These are phyloP conservation scores for Porites rus DNA, from an alignment of 92 coral and sea anemone species.

Conservation along the genomic window DNA sequence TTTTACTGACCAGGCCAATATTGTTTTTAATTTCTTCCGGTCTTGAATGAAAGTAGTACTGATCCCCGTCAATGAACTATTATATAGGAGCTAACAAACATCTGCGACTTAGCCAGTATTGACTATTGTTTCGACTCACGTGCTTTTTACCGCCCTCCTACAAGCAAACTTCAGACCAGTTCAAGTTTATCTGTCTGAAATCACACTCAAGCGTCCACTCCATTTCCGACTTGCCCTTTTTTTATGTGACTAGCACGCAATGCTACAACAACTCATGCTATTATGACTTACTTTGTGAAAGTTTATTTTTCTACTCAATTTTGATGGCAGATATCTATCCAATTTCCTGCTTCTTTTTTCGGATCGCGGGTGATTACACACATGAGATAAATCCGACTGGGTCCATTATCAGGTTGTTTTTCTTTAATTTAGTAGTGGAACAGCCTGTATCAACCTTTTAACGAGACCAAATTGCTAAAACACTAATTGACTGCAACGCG, in stretches of 20 bases:
- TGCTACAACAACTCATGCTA: not conserved
- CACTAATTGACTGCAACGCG: too few relatives aligned
- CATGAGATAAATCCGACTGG: not conserved
- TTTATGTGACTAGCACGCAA: slow-evolving; percentile 16
- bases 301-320: not conserved
- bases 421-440: too few relatives aligned
- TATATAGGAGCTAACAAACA: not conserved
- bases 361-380: not conserved
- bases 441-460: too few relatives aligned
- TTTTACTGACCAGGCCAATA: not conserved
- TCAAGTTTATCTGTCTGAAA: slow-evolving; percentile 11
- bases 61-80: not conserved
- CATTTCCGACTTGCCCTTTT: not conserved
- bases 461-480: too few relatives aligned
- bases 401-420: not conserved
- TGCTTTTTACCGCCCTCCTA: not conserved
- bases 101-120: not conserved
- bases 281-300: not conserved
- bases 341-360: not conserved
- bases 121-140: not conserved
- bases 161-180: not conserved
- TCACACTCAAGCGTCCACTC: not conserved
- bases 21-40: not conserved
- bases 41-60: not conserved
- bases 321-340: not conserved